Percentiles rank a stretch among this genome's conserved stretches.
Conservation (phyloP, 2,888 invertebrate genomes). For the Belgica antarctica region DNA sequence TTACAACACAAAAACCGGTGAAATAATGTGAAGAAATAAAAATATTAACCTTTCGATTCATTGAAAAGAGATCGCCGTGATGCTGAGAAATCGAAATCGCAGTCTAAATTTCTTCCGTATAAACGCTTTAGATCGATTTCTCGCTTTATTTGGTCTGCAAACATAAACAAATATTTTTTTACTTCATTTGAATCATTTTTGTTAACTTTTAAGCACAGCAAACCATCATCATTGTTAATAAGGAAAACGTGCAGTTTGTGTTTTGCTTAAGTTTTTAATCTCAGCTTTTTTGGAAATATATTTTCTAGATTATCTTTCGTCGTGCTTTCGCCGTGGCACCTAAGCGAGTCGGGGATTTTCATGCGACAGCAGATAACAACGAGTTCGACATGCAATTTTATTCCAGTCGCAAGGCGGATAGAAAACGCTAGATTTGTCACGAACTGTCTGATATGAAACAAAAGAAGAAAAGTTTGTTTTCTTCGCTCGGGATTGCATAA, state of each 20-base stretch:
- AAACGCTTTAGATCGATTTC: conserved; percentile 37
- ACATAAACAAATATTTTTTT: conserved; percentile 22
- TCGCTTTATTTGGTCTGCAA: conserved; percentile 41
- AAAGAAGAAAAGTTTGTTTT: not conserved
- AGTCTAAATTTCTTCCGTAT: conserved; percentile 35
- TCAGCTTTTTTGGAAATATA: not conserved
- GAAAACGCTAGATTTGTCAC: conserved; percentile 1
- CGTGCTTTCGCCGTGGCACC: too few relatives aligned
- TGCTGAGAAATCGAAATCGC: conserved; percentile 37
- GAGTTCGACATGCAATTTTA: not conserved
- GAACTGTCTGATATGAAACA: not conserved
- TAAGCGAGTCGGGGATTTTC: not conserved
- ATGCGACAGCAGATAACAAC: conserved; percentile 17
- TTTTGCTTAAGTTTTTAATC: conserved; percentile 15
- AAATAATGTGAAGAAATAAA: not conserved
- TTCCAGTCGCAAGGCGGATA: not conserved
- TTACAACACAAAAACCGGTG: not conserved
- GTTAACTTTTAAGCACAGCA: not conserved
- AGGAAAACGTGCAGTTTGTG: not conserved
- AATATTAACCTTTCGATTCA: conserved; percentile 40
- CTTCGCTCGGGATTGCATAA: not conserved
- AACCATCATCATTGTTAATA: not conserved
- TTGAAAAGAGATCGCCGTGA: conserved; percentile 38
- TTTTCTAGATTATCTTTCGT: not conserved
- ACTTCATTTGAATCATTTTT: not conserved